Conservation (phyloP, 2,888 invertebrate species). For the Lithophane leautieri region DNA sequence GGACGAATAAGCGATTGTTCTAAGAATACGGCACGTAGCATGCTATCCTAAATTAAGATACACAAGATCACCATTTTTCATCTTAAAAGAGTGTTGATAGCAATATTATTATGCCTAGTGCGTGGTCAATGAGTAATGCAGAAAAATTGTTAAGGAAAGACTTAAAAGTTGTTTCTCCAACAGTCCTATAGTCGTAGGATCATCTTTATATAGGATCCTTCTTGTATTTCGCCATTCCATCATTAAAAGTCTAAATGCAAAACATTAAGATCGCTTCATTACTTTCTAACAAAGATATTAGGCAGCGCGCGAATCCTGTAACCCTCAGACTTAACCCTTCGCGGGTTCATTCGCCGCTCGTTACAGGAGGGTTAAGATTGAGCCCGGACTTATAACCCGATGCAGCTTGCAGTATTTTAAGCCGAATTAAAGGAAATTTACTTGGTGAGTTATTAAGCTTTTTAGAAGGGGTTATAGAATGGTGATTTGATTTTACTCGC, state of each 20-base stretch:
- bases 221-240: constrained; percentile 28
- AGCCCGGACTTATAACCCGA: constrained; percentile 70
- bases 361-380: constrained; percentile 82
- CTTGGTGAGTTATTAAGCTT: constrained; percentile 76
- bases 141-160: not conserved
- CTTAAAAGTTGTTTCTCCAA: not conserved
- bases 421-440: constrained; percentile 78
- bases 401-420: constrained; percentile 79
- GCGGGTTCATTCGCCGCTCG: constrained; percentile 74
- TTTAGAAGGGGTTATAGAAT: constrained; percentile 67
- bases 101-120: not conserved
- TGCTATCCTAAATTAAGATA: not conserved
- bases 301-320: constrained; percentile 67
- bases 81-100: not conserved
- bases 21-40: not conserved
- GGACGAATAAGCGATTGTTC: not conserved
- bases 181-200: not conserved
- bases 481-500: constrained; percentile 50
- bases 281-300: constrained; percentile 71
- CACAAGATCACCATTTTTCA: not conserved
- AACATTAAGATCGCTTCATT: constrained; percentile 68
- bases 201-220: not conserved
- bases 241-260: constrained; percentile 59
- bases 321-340: constrained; percentile 70
- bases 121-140: no score